Conservation (phyloP, 92 coral and sea anemone genomes). For the Umimayanthus chanpuru region DNA sequence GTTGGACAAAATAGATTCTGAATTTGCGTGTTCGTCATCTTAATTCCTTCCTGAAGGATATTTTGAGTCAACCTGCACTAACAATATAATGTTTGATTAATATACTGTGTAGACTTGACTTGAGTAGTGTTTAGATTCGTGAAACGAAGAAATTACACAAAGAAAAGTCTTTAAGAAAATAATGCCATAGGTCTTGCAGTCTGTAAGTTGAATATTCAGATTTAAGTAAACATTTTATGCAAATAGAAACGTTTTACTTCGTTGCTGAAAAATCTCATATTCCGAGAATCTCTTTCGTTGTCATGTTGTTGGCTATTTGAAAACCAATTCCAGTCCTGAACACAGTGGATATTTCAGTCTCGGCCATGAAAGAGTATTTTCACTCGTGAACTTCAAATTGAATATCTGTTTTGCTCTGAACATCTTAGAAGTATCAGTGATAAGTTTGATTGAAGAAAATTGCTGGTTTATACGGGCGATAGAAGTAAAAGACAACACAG, state of each 20-base stretch:
- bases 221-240: constrained; percentile 5
- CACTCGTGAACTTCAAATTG: neutral
- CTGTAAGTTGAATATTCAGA: constrained; percentile 19
- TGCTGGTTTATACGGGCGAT: neutral
- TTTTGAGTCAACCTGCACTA: neutral
- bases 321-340: neutral
- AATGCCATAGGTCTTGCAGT: neutral
- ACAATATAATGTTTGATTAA: neutral
- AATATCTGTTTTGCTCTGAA: constrained; percentile 27
- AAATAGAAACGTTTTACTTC: neutral
- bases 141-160: too few relatives aligned
- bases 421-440: neutral
- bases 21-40: constrained; percentile 4
- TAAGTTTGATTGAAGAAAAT: neutral
- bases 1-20: constrained; percentile 22
- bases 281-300: neutral
- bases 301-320: neutral
- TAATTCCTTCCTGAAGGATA: neutral
- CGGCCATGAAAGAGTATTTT: neutral
- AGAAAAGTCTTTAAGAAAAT: neutral
- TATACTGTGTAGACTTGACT: neutral
- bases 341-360: neutral
- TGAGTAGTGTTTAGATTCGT: neutral
- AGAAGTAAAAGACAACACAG: neutral
- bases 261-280: neutral